Evolutionary conservation across 2,888 invertebrate genomes (phyloP).

Genomic region (Mimumesa dahlbomi): DNA sequence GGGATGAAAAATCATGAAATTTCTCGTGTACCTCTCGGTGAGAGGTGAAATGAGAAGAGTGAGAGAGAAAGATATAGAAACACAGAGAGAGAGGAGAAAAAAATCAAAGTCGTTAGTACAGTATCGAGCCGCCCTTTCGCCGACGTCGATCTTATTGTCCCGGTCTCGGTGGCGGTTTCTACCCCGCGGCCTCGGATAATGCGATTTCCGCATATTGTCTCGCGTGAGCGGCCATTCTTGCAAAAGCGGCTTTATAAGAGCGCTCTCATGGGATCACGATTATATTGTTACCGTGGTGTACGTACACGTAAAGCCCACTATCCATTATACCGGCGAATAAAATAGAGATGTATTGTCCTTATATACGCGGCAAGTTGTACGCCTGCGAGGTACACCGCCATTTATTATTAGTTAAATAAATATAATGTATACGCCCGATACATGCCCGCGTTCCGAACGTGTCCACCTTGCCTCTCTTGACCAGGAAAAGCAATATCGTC

Average conservation of each 20-base stretch:
- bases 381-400: conserved; percentile 57
- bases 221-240: conserved; percentile 49
- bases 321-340: conserved; percentile 66
- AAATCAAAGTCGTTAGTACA: neutral
- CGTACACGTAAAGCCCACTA: conserved; percentile 39
- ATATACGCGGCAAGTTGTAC: conserved; percentile 66
- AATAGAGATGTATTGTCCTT: conserved; percentile 75
- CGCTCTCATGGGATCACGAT: conserved; percentile 65
- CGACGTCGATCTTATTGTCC: conserved; percentile 55
- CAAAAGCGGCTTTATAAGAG: conserved; percentile 59
- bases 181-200: conserved; percentile 64
- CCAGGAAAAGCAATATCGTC: conserved; percentile 40
- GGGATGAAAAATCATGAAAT: too few relatives aligned
- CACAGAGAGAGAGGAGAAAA: neutral
- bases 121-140: conserved; percentile 50
- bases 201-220: conserved; percentile 72
- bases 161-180: conserved; percentile 61
- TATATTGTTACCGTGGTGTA: conserved; percentile 67
- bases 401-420: conserved; percentile 70
- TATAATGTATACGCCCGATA: conserved; percentile 46
- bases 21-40: too few relatives aligned
- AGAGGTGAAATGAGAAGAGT: neutral
- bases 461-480: conserved; percentile 24
- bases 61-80: neutral
- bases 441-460: conserved; percentile 11